These are phyloP conservation scores for Malurus melanocephalus DNA, from an alignment of 2,113 vertebrate genomes.

Conservation along the genomic window DNA sequence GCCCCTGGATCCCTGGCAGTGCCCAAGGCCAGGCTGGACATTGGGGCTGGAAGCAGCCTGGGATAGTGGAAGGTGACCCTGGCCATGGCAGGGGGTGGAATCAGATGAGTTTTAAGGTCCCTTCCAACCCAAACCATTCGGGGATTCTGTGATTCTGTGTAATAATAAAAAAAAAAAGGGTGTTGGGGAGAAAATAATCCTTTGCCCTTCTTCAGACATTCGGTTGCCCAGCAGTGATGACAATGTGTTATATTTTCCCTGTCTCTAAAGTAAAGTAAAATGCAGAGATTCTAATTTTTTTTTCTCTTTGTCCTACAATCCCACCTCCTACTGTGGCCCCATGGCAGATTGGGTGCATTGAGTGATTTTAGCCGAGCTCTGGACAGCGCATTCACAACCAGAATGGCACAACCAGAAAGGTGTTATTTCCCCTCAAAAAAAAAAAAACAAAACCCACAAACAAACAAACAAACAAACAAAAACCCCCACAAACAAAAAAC, in stretches of 20 bases:
- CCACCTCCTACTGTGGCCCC: not conserved
- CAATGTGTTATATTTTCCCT: not conserved
- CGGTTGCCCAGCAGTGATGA: not conserved
- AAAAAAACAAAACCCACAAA: no score
- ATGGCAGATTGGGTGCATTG: not conserved
- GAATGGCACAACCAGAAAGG: not conserved
- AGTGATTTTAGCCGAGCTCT: not conserved
- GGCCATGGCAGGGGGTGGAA: not conserved
- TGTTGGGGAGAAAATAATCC: not conserved
- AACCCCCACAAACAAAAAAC: not conserved
- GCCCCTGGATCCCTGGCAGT: not conserved
- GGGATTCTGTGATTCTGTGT: not conserved
- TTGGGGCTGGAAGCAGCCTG: not conserved
- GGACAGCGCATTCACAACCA: not conserved
- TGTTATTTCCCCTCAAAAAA: not conserved
- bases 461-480: no score
- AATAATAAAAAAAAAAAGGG: rapidly evolving
- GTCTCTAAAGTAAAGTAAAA: not conserved
- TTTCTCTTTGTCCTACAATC: not conserved
- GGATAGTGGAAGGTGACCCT: not conserved
- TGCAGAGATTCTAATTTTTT: not conserved
- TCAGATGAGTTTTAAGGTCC: not conserved
- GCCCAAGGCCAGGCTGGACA: not conserved
- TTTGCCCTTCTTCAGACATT: not conserved
- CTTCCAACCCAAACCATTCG: not conserved